Evolutionary conservation across 2,888 invertebrate species (phyloP), one percentile per base, ranked within the genome.

Genomic region (Plusia festucae): DNA sequence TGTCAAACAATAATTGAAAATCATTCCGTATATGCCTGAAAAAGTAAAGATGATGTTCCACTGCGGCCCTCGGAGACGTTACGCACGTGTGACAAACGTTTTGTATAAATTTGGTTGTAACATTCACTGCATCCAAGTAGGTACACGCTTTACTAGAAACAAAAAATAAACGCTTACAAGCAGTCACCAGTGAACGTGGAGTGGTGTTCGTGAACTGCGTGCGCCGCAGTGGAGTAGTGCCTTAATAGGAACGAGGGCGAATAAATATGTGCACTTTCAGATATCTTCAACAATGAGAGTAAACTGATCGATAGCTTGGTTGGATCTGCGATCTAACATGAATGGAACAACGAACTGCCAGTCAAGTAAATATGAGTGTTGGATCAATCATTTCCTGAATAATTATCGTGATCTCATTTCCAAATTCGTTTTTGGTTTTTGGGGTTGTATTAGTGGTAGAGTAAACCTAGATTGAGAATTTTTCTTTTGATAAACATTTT

Each of bases 281-380:
- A 69, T 52, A 40, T 40, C 40, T 40, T 40, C 40, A 40, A 22
- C 18, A n/a, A 40, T n/a, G n/a, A n/a, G 46, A 40, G 46, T 18
- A 20, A 11, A 18, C 20, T 18, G 46, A 49, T 49, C 46, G 46
- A 49, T 49, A 49, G 40, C 13, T 16, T 46, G 11, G 11, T 6
- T 20, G 11, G 13, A 49, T 49, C 20, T 49, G 9, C 6, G 11
- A n/a, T 9, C 44, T 16, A 49, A 49, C 18, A 11, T 49, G 2
- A 49, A 18, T 20, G 46, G 46, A 49, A 49, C 46, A 49, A 18
- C 18, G 46, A 49, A 24, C 27, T 53, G n/a, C 53, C 2, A n/a
- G 24, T 0, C 9, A 32, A 13, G 53, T 63, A 58, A 71, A 75
- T 75, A 62, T 75, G 68, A 56, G 40, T 56, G 9, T 55, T 0